Evolutionary conservation across 1,140 invertebrate species (phyloP).

Genomic region (Lepidostoma basale): DNA sequence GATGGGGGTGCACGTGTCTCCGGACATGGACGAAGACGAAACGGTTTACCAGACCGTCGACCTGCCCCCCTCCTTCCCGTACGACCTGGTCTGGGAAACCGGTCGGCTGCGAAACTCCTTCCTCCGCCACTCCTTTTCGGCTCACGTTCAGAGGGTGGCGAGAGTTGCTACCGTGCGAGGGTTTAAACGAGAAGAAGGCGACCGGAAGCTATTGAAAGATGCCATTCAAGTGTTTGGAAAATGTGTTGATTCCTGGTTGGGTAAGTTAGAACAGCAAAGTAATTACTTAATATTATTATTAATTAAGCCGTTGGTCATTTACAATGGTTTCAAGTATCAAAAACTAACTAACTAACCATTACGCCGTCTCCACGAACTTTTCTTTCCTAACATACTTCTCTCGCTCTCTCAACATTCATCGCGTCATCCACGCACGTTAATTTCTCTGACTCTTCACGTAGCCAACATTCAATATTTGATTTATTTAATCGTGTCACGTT

Average conservation of each 20-base stretch:
- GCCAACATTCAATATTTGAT: too few species aligned
- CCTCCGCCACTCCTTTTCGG: constrained; percentile 20
- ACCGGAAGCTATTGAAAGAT: constrained; percentile 2
- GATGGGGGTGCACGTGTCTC: constrained; percentile 14
- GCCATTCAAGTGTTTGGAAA: constrained; percentile 23
- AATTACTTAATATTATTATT: too few species aligned
- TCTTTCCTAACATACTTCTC: neutral
- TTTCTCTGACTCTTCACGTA: too few species aligned
- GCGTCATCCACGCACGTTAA: too few species aligned
- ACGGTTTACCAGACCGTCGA: neutral
- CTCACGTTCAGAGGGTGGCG: constrained; percentile 15
- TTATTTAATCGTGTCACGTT: too few species aligned
- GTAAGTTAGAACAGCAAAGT: constrained; percentile 28
- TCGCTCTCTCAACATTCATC: neutral
- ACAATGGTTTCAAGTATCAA: too few species aligned
- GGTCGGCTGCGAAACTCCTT: constrained; percentile 24
- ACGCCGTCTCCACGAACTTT: too few species aligned
- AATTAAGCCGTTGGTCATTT: too few species aligned
- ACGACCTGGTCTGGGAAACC: constrained; percentile 28
- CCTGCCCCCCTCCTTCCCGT: constrained; percentile 5
- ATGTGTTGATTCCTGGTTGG: constrained; percentile 28
- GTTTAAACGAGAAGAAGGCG: neutral
- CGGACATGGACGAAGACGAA: constrained; percentile 3
- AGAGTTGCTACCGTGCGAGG: neutral
- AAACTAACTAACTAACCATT: too few species aligned